A percentile compares a stretch with the other conserved stretches of the same genome.
These are phyloP conservation scores for Drosophila subsilvestris DNA, from an alignment of 2,888 invertebrate species.

Conservation along the genomic window DNA sequence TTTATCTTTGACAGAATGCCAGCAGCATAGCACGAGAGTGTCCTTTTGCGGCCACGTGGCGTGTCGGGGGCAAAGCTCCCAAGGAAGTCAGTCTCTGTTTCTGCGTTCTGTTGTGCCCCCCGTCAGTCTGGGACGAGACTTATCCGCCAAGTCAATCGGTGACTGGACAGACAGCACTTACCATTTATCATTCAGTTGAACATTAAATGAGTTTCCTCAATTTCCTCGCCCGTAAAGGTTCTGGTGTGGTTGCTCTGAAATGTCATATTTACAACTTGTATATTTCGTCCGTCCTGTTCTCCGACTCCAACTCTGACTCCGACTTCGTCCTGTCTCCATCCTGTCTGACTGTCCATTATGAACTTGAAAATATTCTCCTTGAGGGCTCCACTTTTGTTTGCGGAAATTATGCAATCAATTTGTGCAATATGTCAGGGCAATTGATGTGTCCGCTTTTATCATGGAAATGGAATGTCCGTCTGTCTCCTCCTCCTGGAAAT, in stretches of 20 bases:
- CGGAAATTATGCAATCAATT: conserved; percentile 80
- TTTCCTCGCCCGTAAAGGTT: conserved; percentile 56
- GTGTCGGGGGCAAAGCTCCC: conserved; percentile 34
- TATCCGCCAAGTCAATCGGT: conserved; percentile 71
- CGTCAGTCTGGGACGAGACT: conserved; percentile 26
- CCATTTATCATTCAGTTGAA: conserved; percentile 75
- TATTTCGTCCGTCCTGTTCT: conserved; percentile 12
- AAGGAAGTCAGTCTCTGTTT: conserved; percentile 44
- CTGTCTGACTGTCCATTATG: conserved; percentile 52
- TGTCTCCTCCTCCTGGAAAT: conserved; percentile 9
- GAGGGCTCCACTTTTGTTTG: conserved; percentile 47
- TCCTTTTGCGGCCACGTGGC: conserved; percentile 3
- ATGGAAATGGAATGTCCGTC: conserved; percentile 12
- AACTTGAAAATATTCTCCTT: conserved; percentile 65
- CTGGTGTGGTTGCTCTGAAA: conserved; percentile 20
- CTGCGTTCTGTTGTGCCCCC: conserved; percentile 2
- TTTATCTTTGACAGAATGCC: conserved; percentile 47
- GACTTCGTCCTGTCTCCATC: background rate
- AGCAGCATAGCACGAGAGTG: conserved; percentile 47
- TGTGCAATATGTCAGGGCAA: conserved; percentile 67
- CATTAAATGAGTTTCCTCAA: conserved; percentile 77
- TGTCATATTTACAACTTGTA: conserved; percentile 36
- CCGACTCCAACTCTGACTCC: background rate
- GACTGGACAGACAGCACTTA: conserved; percentile 54
- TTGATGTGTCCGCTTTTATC: conserved; percentile 29